phyloP scores from a whole-genome alignment of 2,888 invertebrate genomes.

The Scaptomyza tumidula region DNA sequence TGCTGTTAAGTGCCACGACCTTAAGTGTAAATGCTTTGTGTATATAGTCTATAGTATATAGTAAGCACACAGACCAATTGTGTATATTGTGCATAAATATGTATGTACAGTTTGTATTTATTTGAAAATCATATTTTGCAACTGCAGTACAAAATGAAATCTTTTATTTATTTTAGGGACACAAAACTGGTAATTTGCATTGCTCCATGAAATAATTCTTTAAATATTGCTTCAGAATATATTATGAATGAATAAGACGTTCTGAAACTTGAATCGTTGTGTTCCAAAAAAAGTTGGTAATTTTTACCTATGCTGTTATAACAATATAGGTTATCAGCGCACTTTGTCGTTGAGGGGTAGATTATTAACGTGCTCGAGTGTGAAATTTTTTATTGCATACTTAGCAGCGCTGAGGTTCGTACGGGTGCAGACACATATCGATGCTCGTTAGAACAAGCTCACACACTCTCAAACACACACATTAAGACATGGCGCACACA shows the following conservation, averaged over 20 bases:
- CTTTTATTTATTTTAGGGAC: too few species aligned
- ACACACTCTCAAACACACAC: slow-evolving; percentile 19
- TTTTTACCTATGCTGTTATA: slow-evolving; percentile 18
- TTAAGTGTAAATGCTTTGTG: slow-evolving; percentile 34
- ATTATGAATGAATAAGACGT: background rate
- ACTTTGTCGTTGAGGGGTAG: slow-evolving; percentile 11
- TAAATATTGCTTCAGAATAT: background rate
- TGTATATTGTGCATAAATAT: background rate
- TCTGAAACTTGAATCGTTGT: background rate
- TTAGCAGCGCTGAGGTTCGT: slow-evolving; percentile 35
- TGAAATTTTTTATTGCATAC: slow-evolving; percentile 78
- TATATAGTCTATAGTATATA: background rate
- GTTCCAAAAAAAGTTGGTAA: background rate
- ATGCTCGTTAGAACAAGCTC: slow-evolving; percentile 60
- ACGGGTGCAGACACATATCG: slow-evolving; percentile 32
- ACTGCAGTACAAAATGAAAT: background rate
- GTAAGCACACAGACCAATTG: background rate
- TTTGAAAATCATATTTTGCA: slow-evolving; percentile 22
- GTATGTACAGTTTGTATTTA: slow-evolving; percentile 38
- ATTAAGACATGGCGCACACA: slow-evolving; percentile 29
- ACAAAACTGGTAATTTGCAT: too few species aligned
- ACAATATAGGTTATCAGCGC: slow-evolving; percentile 16
- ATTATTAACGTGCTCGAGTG: slow-evolving; percentile 75
- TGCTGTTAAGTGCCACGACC: slow-evolving; percentile 37
- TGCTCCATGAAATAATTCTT: background rate